Conservation (phyloP, 2,113 vertebrate species). For the Arizona elegans region DNA sequence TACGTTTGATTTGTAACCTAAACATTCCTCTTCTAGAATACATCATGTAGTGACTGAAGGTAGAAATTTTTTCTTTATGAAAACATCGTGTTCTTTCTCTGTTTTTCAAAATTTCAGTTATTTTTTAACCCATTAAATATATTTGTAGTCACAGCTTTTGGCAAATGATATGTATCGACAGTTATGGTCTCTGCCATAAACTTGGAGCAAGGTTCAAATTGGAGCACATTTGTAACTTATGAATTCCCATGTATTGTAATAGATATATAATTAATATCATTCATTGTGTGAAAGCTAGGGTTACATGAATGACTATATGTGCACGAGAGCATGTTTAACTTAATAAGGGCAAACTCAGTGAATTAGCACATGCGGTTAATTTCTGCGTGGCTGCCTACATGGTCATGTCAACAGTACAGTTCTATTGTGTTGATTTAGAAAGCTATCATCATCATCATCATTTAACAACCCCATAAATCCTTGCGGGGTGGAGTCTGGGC, state of each 20-base stretch:
- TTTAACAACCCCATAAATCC: too few relatives aligned
- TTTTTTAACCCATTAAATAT: background rate
- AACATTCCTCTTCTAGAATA: background rate
- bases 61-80: background rate
- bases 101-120: background rate
- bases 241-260: background rate
- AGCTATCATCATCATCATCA: too few relatives aligned
- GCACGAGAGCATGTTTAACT: background rate
- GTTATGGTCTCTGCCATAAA: background rate
- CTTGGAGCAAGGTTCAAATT: background rate
- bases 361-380: background rate
- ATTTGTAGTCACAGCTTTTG: background rate
- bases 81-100: background rate
- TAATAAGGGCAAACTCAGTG: background rate
- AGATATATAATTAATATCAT: background rate
- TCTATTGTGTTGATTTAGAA: background rate
- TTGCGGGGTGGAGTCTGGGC: too few relatives aligned
- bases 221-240: background rate
- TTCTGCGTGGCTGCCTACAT: background rate
- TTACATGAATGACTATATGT: background rate
- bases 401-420: background rate
- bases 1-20: background rate
- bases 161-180: background rate
- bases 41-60: background rate
- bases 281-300: background rate